Conservation (phyloP, 2,113 vertebrate species). For the Poeciliopsis occidentalis region DNA sequence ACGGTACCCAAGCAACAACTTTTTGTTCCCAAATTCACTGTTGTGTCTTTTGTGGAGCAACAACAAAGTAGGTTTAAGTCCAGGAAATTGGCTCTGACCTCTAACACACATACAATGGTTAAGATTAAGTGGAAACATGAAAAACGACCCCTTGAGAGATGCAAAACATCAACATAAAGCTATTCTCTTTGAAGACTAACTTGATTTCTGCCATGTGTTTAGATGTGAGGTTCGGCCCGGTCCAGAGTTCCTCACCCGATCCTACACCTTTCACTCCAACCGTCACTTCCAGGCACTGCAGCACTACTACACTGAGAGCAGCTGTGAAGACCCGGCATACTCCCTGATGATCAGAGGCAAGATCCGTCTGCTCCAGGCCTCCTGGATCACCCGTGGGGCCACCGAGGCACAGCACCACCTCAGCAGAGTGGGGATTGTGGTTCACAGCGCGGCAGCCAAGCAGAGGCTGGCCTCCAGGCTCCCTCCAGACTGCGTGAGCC, state of each 20-base stretch:
- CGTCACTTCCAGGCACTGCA: constrained; percentile 87
- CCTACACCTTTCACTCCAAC: constrained; percentile 87
- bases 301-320: constrained; percentile 88
- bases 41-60: too few species aligned
- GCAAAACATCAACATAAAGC: background rate
- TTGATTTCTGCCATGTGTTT: constrained; percentile 4
- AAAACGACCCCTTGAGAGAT: background rate
- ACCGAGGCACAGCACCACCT: constrained; percentile 88
- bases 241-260: constrained; percentile 89
- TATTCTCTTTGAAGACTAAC: background rate
- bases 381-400: constrained; percentile 89
- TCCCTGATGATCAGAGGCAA: constrained; percentile 89
- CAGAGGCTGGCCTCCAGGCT: constrained; percentile 72
- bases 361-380: constrained; percentile 86
- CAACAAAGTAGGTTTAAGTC: too few species aligned
- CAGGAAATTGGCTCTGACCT: too few species aligned
- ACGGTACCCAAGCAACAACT: too few species aligned
- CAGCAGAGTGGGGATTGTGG: constrained; percentile 86
- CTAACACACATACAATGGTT: too few species aligned
- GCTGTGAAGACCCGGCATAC: constrained; percentile 84
- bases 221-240: constrained; percentile 91
- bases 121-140: background rate
- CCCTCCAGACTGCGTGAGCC: constrained; percentile 74
- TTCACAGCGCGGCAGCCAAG: constrained; percentile 83
- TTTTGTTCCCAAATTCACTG: too few species aligned